Evolutionary conservation across 2,888 invertebrate genomes (phyloP).

Genomic region (Phyllotreta cruciferae): DNA sequence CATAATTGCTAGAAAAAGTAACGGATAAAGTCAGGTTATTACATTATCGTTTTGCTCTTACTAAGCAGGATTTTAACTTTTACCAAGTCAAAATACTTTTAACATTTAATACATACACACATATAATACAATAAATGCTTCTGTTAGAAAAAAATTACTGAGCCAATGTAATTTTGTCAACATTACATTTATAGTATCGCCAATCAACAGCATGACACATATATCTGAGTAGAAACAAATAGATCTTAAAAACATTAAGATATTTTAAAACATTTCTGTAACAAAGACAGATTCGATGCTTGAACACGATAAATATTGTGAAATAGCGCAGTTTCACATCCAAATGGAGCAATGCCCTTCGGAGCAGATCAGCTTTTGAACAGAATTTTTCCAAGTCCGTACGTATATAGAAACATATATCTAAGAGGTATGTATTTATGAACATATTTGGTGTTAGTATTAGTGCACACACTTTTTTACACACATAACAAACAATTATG

Average conservation of each 20-base stretch:
- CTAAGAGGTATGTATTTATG: not conserved
- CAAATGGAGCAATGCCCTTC: not conserved
- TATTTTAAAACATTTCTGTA: slow-evolving; percentile 41
- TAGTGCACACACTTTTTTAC: slow-evolving; percentile 1
- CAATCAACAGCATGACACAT: slow-evolving; percentile 23
- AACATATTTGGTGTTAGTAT: not conserved
- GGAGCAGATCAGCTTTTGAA: slow-evolving; percentile 3
- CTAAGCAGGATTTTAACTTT: no score
- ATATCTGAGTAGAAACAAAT: slow-evolving; percentile 38
- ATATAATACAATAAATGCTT: no score
- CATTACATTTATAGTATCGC: slow-evolving; percentile 1
- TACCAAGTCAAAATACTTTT: no score
- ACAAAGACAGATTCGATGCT: slow-evolving; percentile 39
- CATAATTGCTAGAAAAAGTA: no score
- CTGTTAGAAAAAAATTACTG: slow-evolving; percentile 8
- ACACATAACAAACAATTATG: slow-evolving; percentile 5
- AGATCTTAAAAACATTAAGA: slow-evolving; percentile 43
- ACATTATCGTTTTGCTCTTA: no score
- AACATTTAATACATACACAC: no score
- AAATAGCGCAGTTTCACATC: not conserved
- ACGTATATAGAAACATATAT: not conserved
- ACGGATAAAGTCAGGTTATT: no score
- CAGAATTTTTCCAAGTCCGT: slow-evolving; percentile 1
- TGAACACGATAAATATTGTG: slow-evolving; percentile 17
- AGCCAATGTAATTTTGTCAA: slow-evolving; percentile 17